Conservation (phyloP, 2,888 invertebrate genomes). For the Eupeodes latifasciatus region DNA sequence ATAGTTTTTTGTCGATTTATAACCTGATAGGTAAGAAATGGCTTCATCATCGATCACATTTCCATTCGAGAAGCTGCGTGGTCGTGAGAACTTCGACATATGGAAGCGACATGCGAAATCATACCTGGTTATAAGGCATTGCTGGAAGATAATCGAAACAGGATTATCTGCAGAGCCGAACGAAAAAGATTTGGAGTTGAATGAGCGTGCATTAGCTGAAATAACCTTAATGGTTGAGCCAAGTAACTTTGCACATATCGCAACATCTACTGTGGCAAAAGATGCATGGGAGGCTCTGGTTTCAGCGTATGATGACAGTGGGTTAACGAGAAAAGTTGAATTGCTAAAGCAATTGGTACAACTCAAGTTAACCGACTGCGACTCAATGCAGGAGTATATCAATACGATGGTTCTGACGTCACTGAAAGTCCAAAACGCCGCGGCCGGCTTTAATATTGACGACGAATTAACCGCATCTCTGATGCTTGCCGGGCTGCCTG, state of each 20-base stretch:
- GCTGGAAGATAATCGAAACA: slow-evolving; percentile 64
- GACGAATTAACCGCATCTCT: slow-evolving; percentile 69
- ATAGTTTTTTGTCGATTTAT: too few relatives aligned
- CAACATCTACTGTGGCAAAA: slow-evolving; percentile 67
- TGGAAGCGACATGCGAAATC: slow-evolving; percentile 79
- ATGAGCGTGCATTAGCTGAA: slow-evolving; percentile 72
- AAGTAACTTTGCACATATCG: slow-evolving; percentile 74
- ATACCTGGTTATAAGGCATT: slow-evolving; percentile 62
- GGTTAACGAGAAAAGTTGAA: slow-evolving; percentile 71
- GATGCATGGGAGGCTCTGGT: slow-evolving; percentile 73
- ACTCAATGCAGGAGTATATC: too few relatives aligned
- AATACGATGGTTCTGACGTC: slow-evolving; percentile 73
- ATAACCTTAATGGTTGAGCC: slow-evolving; percentile 76
- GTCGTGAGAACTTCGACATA: slow-evolving; percentile 74
- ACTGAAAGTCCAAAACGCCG: slow-evolving; percentile 63
- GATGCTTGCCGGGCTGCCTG: slow-evolving; percentile 64
- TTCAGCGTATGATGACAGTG: slow-evolving; percentile 70
- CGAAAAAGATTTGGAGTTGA: slow-evolving; percentile 51
- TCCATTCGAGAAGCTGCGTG: slow-evolving; percentile 57
- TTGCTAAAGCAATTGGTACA: slow-evolving; percentile 69
- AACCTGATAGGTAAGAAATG: slow-evolving; percentile 26
- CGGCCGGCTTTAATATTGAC: slow-evolving; percentile 70
- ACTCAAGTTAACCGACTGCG: slow-evolving; percentile 68
- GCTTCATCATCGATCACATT: slow-evolving; percentile 41
- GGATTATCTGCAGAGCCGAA: slow-evolving; percentile 47